Evolutionary conservation across 2,888 invertebrate species (phyloP).

Genomic region (Ophion costatus): DNA sequence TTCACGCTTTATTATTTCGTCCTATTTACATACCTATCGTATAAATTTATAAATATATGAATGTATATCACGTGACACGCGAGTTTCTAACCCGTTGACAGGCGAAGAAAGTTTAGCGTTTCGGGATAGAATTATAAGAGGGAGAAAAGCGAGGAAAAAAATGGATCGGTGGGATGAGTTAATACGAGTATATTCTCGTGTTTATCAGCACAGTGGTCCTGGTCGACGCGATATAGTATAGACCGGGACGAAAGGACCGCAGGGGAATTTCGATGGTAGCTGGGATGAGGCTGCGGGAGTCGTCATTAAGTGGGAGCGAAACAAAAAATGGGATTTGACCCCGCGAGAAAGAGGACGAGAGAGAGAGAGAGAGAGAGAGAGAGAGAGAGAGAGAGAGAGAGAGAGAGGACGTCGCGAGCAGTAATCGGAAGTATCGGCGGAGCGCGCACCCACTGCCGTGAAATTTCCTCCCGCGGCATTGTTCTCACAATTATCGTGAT

Average conservation of each 20-base stretch:
- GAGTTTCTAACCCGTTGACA: constrained; percentile 57
- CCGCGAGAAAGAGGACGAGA: background rate
- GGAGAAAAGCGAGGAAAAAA: background rate
- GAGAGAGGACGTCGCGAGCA: constrained; percentile 23
- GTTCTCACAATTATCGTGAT: constrained; percentile 84
- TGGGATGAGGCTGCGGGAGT: constrained; percentile 51
- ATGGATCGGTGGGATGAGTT: background rate
- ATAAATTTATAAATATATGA: background rate
- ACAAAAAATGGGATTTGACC: constrained; percentile 39
- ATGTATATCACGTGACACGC: constrained; percentile 43
- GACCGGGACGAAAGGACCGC: constrained; percentile 12
- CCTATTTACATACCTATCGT: background rate
- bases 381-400: background rate
- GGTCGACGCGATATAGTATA: background rate
- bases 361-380: constrained; percentile 13
- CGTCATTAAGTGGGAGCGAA: constrained; percentile 37
- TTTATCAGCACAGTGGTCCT: constrained; percentile 14
- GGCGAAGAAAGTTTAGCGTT: constrained; percentile 26
- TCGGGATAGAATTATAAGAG: constrained; percentile 19
- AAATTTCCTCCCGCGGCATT: constrained; percentile 80
- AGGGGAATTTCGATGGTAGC: constrained; percentile 46
- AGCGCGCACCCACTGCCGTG: constrained; percentile 74
- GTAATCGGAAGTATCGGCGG: constrained; percentile 40
- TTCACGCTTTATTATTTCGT: constrained; percentile 46
- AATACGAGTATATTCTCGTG: constrained; percentile 18